Conservation (phyloP, 2,797 vertebrate species). For the Characodon lateralis region DNA sequence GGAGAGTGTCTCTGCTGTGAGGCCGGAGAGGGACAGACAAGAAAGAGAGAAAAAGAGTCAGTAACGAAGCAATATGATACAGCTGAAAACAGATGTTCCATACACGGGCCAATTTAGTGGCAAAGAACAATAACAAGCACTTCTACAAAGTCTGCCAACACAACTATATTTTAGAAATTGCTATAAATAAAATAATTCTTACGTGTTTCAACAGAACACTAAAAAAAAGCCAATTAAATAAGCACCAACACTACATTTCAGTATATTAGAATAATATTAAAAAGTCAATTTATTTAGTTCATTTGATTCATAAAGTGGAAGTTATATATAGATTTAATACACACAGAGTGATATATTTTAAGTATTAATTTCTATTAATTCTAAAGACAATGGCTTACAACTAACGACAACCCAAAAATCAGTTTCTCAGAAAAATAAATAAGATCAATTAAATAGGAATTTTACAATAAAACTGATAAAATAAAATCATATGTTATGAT, state of each 20-base stretch:
- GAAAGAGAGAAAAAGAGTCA: neutral
- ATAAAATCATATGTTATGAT: neutral
- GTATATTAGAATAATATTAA: too few relatives aligned
- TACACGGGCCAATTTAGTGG: too few relatives aligned
- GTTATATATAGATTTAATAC: neutral
- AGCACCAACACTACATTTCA: too few relatives aligned
- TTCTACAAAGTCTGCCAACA: too few relatives aligned
- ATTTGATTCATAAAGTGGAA: too few relatives aligned
- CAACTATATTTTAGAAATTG: too few relatives aligned
- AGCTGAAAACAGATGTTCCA: too few relatives aligned
- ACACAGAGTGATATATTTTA: neutral
- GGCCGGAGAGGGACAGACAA: neutral
- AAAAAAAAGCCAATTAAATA: too few relatives aligned
- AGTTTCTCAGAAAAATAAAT: neutral
- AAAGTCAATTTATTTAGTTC: too few relatives aligned
- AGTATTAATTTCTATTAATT: neutral
- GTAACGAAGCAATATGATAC: neutral
- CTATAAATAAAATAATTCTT: too few relatives aligned
- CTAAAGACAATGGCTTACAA: neutral
- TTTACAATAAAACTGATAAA: neutral
- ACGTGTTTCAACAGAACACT: too few relatives aligned
- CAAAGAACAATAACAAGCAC: too few relatives aligned
- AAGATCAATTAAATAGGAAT: neutral
- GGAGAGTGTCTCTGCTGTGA: constrained; percentile 84
- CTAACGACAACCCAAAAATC: neutral